These are phyloP conservation scores for Zaprionus inermis DNA, from an alignment of 1,140 invertebrate species.

Conservation along the genomic window DNA sequence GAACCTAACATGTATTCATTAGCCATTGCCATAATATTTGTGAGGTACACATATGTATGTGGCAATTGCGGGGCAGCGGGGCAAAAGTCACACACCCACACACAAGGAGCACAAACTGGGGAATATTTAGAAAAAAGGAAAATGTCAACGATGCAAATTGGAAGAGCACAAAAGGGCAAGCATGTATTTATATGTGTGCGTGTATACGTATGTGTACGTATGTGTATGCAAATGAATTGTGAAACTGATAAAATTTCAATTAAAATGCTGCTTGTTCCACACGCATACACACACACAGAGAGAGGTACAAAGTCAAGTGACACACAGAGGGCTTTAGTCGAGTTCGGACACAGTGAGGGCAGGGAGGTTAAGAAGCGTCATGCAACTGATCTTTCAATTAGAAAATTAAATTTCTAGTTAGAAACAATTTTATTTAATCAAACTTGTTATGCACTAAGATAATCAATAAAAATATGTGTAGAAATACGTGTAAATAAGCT, in stretches of 20 bases:
- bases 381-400: conserved; percentile 65
- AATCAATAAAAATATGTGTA: not conserved
- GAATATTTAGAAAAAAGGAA: conserved; percentile 37
- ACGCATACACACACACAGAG: not conserved
- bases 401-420: conserved; percentile 66
- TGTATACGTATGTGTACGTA: not conserved
- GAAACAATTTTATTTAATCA: conserved; percentile 14
- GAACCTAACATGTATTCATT: conserved; percentile 21
- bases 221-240: conserved; percentile 67
- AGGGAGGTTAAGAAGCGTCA: not conserved
- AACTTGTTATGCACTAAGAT: not conserved
- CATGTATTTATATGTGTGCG: not conserved
- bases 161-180: conserved; percentile 14
- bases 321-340: not conserved
- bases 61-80: conserved; percentile 10
- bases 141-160: conserved; percentile 53
- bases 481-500: not conserved
- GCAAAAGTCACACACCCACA: too few relatives aligned
- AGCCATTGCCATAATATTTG: conserved; percentile 15
- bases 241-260: conserved; percentile 81
- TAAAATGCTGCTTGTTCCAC: conserved; percentile 60
- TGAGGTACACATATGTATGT: conserved; percentile 17
- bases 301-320: conserved; percentile 32
- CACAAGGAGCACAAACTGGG: not conserved
- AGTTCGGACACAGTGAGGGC: not conserved